Evolutionary conservation across 2,113 vertebrate genomes (phyloP).

Genomic region (Oreocharis arfaki): DNA sequence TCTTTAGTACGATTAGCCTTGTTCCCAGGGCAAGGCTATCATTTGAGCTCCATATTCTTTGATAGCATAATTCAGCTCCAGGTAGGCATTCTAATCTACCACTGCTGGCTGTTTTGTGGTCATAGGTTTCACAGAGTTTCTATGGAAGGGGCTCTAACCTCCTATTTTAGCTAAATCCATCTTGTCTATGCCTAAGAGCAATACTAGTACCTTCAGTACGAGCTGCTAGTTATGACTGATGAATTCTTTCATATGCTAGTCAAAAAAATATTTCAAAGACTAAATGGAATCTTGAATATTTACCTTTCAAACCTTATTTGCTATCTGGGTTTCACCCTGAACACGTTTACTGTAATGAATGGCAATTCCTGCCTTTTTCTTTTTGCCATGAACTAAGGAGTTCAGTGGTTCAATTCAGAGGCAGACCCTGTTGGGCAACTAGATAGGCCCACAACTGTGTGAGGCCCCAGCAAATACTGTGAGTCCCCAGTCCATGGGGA

Average conservation of each 20-base stretch:
- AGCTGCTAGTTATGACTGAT: neutral
- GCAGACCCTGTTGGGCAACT: neutral
- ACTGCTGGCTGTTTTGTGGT: neutral
- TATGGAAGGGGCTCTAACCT: neutral
- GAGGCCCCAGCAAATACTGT: neutral
- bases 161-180: neutral
- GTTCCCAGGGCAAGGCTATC: neutral
- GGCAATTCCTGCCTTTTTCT: neutral
- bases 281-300: neutral
- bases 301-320: neutral
- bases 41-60: neutral
- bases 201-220: neutral
- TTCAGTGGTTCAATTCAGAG: neutral
- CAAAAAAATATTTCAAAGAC: neutral
- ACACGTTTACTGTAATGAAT: neutral
- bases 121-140: neutral
- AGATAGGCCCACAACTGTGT: neutral
- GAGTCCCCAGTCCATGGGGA: neutral
- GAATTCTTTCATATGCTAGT: neutral
- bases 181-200: neutral
- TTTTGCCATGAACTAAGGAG: neutral
- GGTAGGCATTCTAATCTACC: neutral
- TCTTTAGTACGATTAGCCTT: neutral
- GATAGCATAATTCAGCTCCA: neutral
- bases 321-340: neutral